These are phyloP conservation scores for Unio pictorum DNA, from an alignment of 2,888 invertebrate genomes.

Conservation along the genomic window DNA sequence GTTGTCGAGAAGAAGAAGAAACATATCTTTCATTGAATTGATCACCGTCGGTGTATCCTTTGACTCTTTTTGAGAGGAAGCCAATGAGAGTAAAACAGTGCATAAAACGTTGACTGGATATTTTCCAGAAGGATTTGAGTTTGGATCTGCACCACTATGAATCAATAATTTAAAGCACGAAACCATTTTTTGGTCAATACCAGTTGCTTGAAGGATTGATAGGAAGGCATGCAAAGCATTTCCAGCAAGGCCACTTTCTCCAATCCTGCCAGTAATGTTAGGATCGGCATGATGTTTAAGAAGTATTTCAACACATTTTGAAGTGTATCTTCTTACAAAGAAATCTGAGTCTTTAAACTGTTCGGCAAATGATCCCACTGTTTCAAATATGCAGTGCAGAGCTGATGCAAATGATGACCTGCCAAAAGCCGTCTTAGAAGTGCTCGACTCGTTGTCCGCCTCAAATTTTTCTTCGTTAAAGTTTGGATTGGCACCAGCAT, in stretches of 20 bases:
- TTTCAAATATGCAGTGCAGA: constrained; percentile 53
- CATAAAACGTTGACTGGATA: constrained; percentile 40
- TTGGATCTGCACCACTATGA: constrained; percentile 56
- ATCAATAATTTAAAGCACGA: constrained; percentile 40
- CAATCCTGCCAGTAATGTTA: constrained; percentile 37
- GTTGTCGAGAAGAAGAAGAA: constrained; percentile 23
- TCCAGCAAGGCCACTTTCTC: constrained; percentile 30
- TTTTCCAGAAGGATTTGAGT: constrained; percentile 25
- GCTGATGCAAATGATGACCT: constrained; percentile 58
- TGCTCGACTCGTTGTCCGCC: constrained; percentile 22
- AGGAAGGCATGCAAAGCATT: constrained; percentile 55
- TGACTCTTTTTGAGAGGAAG: neutral
- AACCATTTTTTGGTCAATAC: constrained; percentile 37
- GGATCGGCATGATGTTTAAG: constrained; percentile 53
- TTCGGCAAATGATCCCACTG: constrained; percentile 37
- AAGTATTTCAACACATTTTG: constrained; percentile 49
- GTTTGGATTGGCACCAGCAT: constrained; percentile 63
- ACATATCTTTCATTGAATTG: constrained; percentile 17
- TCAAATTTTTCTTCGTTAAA: constrained; percentile 59
- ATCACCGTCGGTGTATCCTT: too few relatives aligned
- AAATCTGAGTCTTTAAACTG: constrained; percentile 30
- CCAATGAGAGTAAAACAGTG: constrained; percentile 22
- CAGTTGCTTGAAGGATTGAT: constrained; percentile 31
- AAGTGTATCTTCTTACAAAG: constrained; percentile 33
- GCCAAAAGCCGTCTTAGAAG: constrained; percentile 52